phyloP scores from a whole-genome alignment of 2,113 vertebrate species.

The Spizaetus ornatus region DNA sequence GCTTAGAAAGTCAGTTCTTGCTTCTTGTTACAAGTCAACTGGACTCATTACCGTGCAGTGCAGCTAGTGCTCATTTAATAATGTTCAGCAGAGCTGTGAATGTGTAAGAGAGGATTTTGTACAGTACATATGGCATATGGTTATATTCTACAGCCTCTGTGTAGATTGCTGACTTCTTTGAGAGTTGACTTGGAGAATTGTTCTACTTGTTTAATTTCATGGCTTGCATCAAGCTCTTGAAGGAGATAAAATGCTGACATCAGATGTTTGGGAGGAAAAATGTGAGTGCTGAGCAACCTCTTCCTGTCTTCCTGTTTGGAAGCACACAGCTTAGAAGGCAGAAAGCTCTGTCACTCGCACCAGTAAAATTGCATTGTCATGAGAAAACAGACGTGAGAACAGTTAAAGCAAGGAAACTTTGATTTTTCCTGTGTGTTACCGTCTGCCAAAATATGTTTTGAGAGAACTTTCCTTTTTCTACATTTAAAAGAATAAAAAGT shows the following conservation, averaged over 20 bases:
- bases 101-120: background rate
- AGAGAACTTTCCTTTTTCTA: background rate
- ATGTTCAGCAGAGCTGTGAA: background rate
- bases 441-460: background rate
- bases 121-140: background rate
- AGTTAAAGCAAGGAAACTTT: background rate
- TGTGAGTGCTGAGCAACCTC: background rate
- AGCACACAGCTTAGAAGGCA: background rate
- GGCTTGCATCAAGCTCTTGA: background rate
- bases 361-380: background rate
- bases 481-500: background rate
- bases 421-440: background rate
- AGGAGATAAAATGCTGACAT: background rate
- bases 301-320: background rate
- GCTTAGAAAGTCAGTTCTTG: too few species aligned
- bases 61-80: background rate
- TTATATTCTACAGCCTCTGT: background rate
- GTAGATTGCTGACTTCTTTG: background rate
- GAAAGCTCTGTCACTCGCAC: background rate
- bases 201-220: background rate
- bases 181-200: background rate
- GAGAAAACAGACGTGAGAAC: background rate
- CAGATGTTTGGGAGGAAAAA: background rate
- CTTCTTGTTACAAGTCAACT: too few species aligned
- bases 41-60: background rate